Evolutionary conservation across 2,797 vertebrate genomes (phyloP).

Genomic region (Hapalemur alaotrensis): DNA sequence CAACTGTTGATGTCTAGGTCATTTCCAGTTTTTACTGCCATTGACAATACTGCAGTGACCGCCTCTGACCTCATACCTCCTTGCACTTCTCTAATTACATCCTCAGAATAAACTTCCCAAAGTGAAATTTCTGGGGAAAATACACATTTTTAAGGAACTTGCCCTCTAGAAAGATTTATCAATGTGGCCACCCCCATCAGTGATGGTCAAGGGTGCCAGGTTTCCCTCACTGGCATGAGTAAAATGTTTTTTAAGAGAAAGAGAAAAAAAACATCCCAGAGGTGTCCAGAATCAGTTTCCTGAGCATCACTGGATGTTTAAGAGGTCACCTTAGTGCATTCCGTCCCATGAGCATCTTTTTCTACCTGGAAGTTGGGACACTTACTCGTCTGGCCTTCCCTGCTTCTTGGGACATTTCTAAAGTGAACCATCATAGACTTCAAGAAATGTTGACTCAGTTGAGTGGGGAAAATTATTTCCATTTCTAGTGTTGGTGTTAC

Average conservation of each 20-base stretch:
- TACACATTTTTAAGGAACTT: background rate
- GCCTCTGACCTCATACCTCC: background rate
- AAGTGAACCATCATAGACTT: background rate
- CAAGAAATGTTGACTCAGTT: background rate
- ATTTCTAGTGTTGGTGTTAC: background rate
- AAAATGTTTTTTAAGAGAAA: background rate
- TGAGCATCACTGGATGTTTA: background rate
- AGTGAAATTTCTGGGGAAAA: no score
- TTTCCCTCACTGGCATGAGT: background rate
- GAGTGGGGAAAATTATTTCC: background rate
- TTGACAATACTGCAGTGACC: fast-evolving
- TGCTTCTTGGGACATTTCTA: background rate
- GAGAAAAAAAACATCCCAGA: background rate
- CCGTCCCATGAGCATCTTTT: background rate
- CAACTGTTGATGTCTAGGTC: fast-evolving
- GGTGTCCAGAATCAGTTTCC: background rate
- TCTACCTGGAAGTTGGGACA: background rate
- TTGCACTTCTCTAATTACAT: background rate
- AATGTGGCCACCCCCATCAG: fast-evolving
- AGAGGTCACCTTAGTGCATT: background rate
- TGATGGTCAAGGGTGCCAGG: background rate
- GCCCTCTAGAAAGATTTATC: background rate
- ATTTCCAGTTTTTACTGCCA: background rate
- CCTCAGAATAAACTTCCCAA: background rate
- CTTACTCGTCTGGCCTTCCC: background rate